Percentiles rank a stretch among this genome's conserved stretches.
Evolutionary conservation across 2,888 invertebrate genomes (phyloP).

Genomic region (Tubiluchus corallicola): DNA sequence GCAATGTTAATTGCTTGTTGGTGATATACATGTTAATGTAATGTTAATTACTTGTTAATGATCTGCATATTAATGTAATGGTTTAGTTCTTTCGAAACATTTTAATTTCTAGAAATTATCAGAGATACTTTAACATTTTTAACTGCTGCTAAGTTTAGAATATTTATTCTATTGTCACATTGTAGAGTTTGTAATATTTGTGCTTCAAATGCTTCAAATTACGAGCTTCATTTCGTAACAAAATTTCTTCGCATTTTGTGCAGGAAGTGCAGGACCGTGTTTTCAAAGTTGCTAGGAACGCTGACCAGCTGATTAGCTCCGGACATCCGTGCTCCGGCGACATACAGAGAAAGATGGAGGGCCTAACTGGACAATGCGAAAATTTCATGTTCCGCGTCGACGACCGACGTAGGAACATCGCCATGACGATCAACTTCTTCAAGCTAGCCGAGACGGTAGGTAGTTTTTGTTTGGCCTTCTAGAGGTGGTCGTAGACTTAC

Average conservation of each 20-base stretch:
- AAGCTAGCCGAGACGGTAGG: constrained; percentile 44
- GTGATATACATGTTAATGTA: no score
- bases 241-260: constrained; percentile 9
- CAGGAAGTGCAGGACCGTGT: constrained; percentile 51
- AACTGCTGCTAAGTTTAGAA: not conserved
- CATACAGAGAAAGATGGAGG: constrained; percentile 29
- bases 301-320: constrained; percentile 49
- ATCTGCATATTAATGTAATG: no score
- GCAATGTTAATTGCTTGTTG: no score
- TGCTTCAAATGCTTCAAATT: not conserved
- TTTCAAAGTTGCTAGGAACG: constrained; percentile 52
- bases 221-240: not conserved
- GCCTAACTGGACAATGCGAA: constrained; percentile 42
- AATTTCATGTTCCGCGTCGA: constrained; percentile 52
- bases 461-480: no score
- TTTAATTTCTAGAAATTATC: no score
- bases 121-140: not conserved
- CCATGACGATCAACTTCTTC: constrained; percentile 50
- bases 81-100: no score
- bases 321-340: constrained; percentile 32
- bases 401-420: constrained; percentile 44
- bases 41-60: no score
- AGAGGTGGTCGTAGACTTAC: no score
- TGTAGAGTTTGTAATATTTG: constrained; percentile 4
- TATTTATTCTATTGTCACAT: not conserved